Conservation (phyloP, 1,140 invertebrate genomes). For the Drosophila kepulauana region DNA sequence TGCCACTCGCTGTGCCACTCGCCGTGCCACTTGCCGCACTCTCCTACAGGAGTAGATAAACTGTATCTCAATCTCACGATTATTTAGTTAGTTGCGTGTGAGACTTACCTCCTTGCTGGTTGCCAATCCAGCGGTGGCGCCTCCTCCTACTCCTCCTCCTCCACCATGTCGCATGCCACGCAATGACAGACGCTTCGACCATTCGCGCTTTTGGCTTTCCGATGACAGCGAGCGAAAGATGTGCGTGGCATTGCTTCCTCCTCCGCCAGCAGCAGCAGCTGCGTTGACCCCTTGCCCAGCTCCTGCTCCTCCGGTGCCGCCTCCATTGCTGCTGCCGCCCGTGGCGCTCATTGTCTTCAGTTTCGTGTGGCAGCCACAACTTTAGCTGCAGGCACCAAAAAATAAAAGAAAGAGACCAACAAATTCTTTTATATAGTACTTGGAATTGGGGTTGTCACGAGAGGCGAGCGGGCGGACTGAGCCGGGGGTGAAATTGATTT, state of each 20-base stretch:
- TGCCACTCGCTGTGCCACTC: background rate
- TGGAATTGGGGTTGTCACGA: background rate
- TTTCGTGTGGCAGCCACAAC: conserved; percentile 11
- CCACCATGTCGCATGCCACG: conserved; percentile 86
- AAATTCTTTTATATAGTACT: conserved; percentile 11
- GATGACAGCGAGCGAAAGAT: conserved; percentile 85
- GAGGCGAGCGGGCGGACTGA: background rate
- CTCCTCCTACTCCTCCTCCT: conserved; percentile 8
- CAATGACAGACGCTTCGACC: conserved; percentile 87
- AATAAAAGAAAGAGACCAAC: background rate
- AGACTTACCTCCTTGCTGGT: conserved; percentile 76
- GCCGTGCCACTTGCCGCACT: background rate
- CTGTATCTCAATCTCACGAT: background rate
- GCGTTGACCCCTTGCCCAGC: background rate
- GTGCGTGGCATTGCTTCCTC: conserved; percentile 45
- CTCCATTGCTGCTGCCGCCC: conserved; percentile 18
- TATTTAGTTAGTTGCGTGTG: background rate
- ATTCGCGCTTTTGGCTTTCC: conserved; percentile 86
- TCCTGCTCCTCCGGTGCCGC: conserved; percentile 1
- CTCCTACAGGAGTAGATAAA: conserved; percentile 22
- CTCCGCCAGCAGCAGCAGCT: background rate
- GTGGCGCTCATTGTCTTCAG: conserved; percentile 43
- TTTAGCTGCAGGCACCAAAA: conserved; percentile 37
- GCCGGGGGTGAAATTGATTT: conserved; percentile 66
- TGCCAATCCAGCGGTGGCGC: conserved; percentile 25